Base-by-base conservation (phyloP, 2,888 invertebrate species). In the Ophioninae sp. region DNA sequence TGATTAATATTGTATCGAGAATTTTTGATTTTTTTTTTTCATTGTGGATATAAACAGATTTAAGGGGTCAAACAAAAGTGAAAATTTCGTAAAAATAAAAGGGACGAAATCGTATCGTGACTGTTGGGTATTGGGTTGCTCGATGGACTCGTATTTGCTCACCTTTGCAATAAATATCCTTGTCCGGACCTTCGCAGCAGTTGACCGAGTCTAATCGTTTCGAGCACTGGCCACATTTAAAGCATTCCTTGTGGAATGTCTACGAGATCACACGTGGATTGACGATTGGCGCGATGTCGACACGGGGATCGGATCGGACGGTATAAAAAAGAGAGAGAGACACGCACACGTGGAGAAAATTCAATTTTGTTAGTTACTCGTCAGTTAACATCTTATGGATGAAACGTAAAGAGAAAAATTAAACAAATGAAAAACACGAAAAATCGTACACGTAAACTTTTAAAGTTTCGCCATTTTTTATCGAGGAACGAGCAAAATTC, bases 131-230 rank as follows among this genome's bases (percentile, higher is more conserved):
- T 17, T 68, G 79, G 56, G 56, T 41, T 70, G 74, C 79, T 67
- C 50, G 50, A 50, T 13, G 74, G 56, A 79, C 37, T 82, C 13
- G 50, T 50, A 13, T 83, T 68, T 6, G 41, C 92, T 93, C 95
- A 97, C 98, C 97, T 96, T 97, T 98, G 95, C 99, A 99, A 95
- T 98, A 99, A 94, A 98, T 97, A 93, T 98, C 97, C 95, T 97
- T 97, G 93, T 98, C 98, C 90, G 98, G 97, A 91, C 97, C 98
- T 94, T 98, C 98, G 94, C 97, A 97, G 94, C 97, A 97, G 94
- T 96, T 97, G 92, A 96, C 95, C 88, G 98, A 98, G 94, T 98
- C 97, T 95, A 98, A 95, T 93, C 96, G 95, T 95, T 97, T 98
- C 91, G 94, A 94, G 94, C 98, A 98, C 90, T 96, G 95, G 93